Base-by-base conservation (phyloP, 2,113 vertebrate species). In the Saccopteryx leptura region DNA sequence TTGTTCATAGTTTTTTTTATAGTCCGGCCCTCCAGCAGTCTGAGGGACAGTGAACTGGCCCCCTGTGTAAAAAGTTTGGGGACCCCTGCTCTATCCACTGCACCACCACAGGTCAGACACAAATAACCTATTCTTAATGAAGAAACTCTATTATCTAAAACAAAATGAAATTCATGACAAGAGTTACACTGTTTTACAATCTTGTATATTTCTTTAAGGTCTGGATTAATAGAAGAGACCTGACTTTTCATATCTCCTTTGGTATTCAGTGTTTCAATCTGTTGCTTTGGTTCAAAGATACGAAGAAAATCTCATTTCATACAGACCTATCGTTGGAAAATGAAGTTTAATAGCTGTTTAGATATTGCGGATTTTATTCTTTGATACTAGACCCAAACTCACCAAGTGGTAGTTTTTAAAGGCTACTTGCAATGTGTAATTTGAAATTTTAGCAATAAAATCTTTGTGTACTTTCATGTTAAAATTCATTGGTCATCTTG, bases 341-440 rank as follows among this genome's bases (percentile, higher is more conserved):
- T 15, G 63, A 28, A 88, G 54, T 78, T 86, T 58, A 88, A 63
- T 0, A 90, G 92, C 39, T 33, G 54, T 93, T 69, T 48, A 61
- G 54, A 89, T 31, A 31, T 46, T 54, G 60, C 75, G 15, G 61
- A 88, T 76, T 90, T 65, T 79, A 71, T 96, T 88, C 84, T 94
- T 83, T 75, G 71, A 71, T 68, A 93, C 15, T 69, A 85, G 9
- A 92, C 68, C 80, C 81, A 94, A 90, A 94, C 52, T 95, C 89
- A 75, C 39, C 28, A 78, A 86, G 71, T 33, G 8, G 76, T 46
- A 69, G 60, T 39, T 96, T 76, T 60, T 60, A 72, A 80, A 95
- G 50, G 23, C 14, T 75, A 84, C 26, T 15, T 78, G 63, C 61
- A 48, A 54, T 26, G 33, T n/a, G 52, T 21, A 87, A 74, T 76